Evolutionary conservation across 2,888 invertebrate species (phyloP).

Genomic region (Hyposoter dolosus): DNA sequence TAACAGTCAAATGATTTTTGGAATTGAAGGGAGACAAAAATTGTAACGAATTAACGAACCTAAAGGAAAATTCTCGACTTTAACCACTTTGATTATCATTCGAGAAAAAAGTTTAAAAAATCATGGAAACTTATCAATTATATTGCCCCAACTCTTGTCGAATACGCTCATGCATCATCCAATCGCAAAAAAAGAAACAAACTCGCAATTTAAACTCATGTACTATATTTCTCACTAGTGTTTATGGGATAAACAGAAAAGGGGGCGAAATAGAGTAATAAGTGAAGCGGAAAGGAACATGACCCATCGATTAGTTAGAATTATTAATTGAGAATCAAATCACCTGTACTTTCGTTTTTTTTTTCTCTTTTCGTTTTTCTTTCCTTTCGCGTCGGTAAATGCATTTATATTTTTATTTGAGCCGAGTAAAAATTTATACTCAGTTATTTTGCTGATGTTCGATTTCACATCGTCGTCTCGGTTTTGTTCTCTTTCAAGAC

Average conservation of each 20-base stretch:
- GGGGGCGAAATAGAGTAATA: constrained; percentile 46
- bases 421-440: constrained; percentile 3
- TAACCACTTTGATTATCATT: constrained; percentile 4
- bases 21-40: constrained; percentile 17
- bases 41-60: background rate
- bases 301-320: constrained; percentile 62
- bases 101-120: background rate
- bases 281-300: constrained; percentile 52
- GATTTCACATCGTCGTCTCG: constrained; percentile 7
- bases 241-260: constrained; percentile 36
- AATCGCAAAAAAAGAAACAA: constrained; percentile 21
- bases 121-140: background rate
- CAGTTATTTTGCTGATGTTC: constrained; percentile 6
- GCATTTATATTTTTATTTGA: constrained; percentile 59
- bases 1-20: background rate
- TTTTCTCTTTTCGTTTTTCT: constrained; percentile 2
- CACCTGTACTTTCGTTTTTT: constrained; percentile 8
- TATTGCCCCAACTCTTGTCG: constrained; percentile 32
- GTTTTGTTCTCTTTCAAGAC: constrained; percentile 19
- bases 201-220: constrained; percentile 43
- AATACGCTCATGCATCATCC: constrained; percentile 14
- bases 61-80: background rate
- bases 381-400: constrained; percentile 34
- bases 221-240: constrained; percentile 63
- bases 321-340: constrained; percentile 41